phyloP scores from a whole-genome alignment of 2,888 invertebrate species.

The Listrodromus nycthemerus region DNA sequence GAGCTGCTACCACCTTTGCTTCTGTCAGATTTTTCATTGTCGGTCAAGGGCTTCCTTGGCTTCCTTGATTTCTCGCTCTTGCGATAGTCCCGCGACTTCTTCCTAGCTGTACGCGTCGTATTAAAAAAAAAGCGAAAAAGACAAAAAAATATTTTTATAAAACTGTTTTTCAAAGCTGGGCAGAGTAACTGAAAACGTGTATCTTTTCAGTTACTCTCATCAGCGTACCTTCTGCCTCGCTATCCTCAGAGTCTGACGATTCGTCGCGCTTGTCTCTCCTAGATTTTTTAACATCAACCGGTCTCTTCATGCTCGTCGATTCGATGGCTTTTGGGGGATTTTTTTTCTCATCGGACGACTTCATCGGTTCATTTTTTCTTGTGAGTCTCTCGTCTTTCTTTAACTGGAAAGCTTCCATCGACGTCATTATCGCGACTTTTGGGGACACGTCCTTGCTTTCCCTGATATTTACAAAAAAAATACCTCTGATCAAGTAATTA shows the following conservation, averaged over 20 bases:
- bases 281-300: constrained; percentile 77
- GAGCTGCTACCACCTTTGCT: constrained; percentile 86
- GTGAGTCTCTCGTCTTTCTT: constrained; percentile 80
- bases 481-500: constrained; percentile 3
- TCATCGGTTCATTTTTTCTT: constrained; percentile 67
- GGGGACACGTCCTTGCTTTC: constrained; percentile 80
- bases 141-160: neutral
- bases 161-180: too few relatives aligned
- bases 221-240: constrained; percentile 75
- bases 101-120: constrained; percentile 73
- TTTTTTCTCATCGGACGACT: constrained; percentile 80
- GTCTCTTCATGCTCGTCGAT: constrained; percentile 74
- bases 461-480: constrained; percentile 69
- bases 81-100: constrained; percentile 75
- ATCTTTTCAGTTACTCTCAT: too few relatives aligned
- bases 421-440: constrained; percentile 75
- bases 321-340: constrained; percentile 75
- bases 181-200: too few relatives aligned
- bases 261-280: constrained; percentile 80
- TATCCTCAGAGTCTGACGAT: constrained; percentile 82
- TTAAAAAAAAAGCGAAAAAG: constrained; percentile 3
- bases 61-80: constrained; percentile 80
- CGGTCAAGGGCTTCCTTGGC: constrained; percentile 81
- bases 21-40: constrained; percentile 85
- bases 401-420: constrained; percentile 78